Evolutionary conservation across 1,140 invertebrate species (phyloP), one percentile per base, ranked within the genome.

Genomic region (Hypsibius dujardini): DNA sequence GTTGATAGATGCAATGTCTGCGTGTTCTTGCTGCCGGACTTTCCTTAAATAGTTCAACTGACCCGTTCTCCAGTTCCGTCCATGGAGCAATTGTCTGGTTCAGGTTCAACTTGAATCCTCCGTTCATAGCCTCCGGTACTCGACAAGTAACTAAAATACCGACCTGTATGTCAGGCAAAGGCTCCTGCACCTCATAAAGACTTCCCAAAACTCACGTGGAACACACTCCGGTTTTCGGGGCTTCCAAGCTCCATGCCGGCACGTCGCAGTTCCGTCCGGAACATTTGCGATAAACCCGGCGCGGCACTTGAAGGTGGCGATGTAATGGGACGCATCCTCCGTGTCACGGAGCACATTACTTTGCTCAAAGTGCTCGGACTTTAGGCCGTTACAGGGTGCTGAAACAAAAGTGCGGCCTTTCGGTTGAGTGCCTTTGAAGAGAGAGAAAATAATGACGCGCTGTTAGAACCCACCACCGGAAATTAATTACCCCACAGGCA

Each of bases 181-280:
- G 28, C 42, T 45, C 7, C 56, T 15, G 42, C 7, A 7, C 7
- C n/a, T 45, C 67, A 60, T 7, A 7, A 56, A 56, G 7, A 56
- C 7, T 56, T 56, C 7, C n/a, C 7, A 42, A 3, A 75, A 84
- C 85, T 84, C 81, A 89, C 87, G 78, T 73, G 88, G 85, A 75
- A 84, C 79, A 76, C 89, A 91, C 74, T 84, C 83, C 0, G 89
- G 89, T 74, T 85, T 87, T 72, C 83, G 84, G 1, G 89, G 89
- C 76, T 87, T 88, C 89, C 89, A 92, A 74, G 84, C 82, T 1
- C 89, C 88, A 69, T 86, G 78, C 1, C 87, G 84, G 77, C 89
- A 90, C 75, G 86, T 86, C 0, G 86, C 87, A 1, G 89, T 90
- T 40, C 84, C 81, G 76, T 90, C 42, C 12, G 62, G 62, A 3